A percentile compares a stretch with the other conserved stretches of the same genome.
Evolutionary conservation across 2,797 vertebrate species (phyloP).

Genomic region (Anolis apletophallus): DNA sequence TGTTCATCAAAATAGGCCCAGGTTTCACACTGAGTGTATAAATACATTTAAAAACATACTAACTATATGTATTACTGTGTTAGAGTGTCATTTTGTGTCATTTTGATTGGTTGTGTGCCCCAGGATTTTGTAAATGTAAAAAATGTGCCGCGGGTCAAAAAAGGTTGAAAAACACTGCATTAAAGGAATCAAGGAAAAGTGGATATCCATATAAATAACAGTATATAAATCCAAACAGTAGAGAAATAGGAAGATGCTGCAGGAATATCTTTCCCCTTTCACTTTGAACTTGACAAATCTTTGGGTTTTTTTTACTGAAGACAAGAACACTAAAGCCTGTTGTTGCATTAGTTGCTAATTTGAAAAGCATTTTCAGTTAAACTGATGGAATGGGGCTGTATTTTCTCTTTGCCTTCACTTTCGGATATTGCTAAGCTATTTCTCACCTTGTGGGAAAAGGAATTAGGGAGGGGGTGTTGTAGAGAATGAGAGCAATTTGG

Average conservation of each 20-base stretch:
- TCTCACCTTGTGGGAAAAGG: constrained; percentile 26
- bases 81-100: no score
- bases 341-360: constrained; percentile 50
- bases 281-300: constrained; percentile 34
- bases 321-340: constrained; percentile 40
- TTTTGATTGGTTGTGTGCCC: no score
- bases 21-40: no score
- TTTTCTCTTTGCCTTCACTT: constrained; percentile 64
- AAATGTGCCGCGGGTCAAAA: no score
- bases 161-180: no score
- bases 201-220: constrained; percentile 31
- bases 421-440: constrained; percentile 36
- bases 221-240: constrained; percentile 41
- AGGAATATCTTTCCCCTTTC: constrained; percentile 43
- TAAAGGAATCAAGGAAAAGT: background rate
- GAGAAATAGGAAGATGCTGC: constrained; percentile 44
- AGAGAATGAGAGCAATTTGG: background rate
- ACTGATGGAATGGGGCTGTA: constrained; percentile 35
- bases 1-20: no score
- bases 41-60: no score
- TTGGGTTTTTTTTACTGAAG: background rate
- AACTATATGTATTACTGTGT: no score
- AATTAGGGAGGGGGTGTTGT: background rate
- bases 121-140: no score
- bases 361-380: background rate